Percentiles rank a stretch among this genome's conserved stretches.
Evolutionary conservation across 1,140 invertebrate genomes (phyloP).

Genomic region (Caerostris darwini): DNA sequence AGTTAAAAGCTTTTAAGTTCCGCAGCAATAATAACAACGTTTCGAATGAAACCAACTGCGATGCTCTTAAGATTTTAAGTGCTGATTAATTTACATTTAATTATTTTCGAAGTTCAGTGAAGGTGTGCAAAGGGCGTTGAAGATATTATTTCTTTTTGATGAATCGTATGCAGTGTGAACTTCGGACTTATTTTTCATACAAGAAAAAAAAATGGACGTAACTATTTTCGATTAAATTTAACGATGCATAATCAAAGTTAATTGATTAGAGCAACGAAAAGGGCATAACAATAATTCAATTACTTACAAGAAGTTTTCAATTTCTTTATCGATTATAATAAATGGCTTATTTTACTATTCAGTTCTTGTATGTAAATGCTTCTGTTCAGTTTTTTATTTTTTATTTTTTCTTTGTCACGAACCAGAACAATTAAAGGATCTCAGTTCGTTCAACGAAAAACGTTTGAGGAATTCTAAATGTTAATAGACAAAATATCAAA

Average conservation of each 20-base stretch:
- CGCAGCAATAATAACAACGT: background rate
- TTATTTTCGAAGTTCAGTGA: background rate
- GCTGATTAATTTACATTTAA: constrained; percentile 31
- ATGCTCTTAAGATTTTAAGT: background rate
- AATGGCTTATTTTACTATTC: no score
- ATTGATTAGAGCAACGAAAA: background rate
- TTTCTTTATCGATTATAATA: background rate
- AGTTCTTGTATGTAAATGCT: no score
- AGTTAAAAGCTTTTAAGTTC: constrained; percentile 18
- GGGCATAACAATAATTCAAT: background rate
- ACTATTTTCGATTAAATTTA: background rate
- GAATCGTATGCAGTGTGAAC: background rate
- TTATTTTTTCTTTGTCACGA: no score
- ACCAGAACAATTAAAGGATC: no score
- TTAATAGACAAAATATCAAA: no score
- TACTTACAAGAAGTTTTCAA: background rate
- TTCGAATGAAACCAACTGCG: background rate
- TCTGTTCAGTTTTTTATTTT: no score
- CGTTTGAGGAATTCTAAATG: no score
- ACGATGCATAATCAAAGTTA: background rate
- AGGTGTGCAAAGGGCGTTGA: background rate
- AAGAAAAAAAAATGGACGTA: background rate
- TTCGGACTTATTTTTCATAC: background rate
- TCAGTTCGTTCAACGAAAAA: no score
- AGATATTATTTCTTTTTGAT: constrained; percentile 30